Percentiles rank a stretch among this genome's conserved stretches.
These are phyloP conservation scores for Entosphenus tridentatus DNA, from an alignment of 2,113 vertebrate genomes.

Conservation along the genomic window DNA sequence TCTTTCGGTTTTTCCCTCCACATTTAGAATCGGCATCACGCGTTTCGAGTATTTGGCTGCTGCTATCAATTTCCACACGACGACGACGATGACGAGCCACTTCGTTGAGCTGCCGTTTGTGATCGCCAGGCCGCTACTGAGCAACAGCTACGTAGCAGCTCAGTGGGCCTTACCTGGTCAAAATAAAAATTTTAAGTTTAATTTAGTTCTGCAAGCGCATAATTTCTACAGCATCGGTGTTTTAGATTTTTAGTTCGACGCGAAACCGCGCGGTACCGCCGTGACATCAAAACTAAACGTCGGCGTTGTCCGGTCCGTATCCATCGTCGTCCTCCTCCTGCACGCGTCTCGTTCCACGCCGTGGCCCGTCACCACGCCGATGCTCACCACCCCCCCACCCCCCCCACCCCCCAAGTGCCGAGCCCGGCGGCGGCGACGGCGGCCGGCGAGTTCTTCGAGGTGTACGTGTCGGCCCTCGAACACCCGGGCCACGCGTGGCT, in stretches of 20 bases:
- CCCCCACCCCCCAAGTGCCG: constrained; percentile 28
- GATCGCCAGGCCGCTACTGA: no score
- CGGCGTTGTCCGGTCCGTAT: background rate
- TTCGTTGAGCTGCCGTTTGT: no score
- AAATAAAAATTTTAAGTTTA: no score
- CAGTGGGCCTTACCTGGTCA: no score
- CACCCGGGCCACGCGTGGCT: constrained; percentile 69
- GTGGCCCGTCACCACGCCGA: background rate
- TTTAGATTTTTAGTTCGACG: background rate
- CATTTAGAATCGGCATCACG: no score
- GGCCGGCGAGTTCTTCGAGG: constrained; percentile 50
- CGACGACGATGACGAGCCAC: no score
- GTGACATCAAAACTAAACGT: background rate
- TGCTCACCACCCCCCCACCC: background rate
- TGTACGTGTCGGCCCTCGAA: constrained; percentile 52
- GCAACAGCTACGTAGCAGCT: no score
- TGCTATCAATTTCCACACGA: no score
- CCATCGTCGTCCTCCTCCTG: background rate
- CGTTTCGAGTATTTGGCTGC: no score
- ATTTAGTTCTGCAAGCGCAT: no score
- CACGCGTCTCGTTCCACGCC: background rate
- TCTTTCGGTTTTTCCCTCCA: no score
- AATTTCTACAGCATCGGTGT: no score
- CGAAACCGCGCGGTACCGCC: background rate
- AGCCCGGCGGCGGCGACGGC: constrained; percentile 60